Evolutionary conservation across 37 sponge, comb jelly and placozoan genomes (phyloP), one percentile per base, ranked within the genome.

Genomic region (Ianthella basta): DNA sequence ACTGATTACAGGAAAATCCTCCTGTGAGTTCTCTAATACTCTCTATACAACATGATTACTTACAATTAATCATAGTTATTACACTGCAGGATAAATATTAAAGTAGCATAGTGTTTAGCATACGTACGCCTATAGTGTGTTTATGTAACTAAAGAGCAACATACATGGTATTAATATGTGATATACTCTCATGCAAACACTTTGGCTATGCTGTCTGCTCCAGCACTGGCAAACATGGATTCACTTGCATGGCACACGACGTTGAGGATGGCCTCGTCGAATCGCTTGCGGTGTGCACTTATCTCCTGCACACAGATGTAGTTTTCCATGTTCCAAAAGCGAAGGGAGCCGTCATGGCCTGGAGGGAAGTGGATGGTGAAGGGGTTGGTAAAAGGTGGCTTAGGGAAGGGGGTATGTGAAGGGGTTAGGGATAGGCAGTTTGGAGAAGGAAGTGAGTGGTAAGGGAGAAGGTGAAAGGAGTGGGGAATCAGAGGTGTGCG

Each of bases 281-380:
- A 94, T 33, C 87, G 82, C 81, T 90, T 91, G 56, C 96, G 85
- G 80, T 98, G 99, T 21, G 97, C 94, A 20, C 88, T 90, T 6
- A 94, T 89, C 84, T 96, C 97, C 83, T 98, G 97, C 5, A 95
- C 84, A 67, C 99, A 98, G 21, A 89, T 90, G 81, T 93, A 90
- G 13, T 84, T 90, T 53, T 98, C 97, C 55, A 91, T 83, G 75
- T 90, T 96, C 99, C 99, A 98, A 82, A 96, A 88, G 33, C 95
- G 64, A 39, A 98, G 65, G 0, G 99, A 98, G 20, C 97, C 91
- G 85, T 96, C 97, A 81, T 98, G 99, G 84, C 97, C 97, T 96
- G 72, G 32, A 56, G 53, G 39, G 77, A 38, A 34, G 40, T 0
- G 32, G 14, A 35, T 56, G 32, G 64, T 29, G 64, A 10, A 61